Conservation (phyloP, 2,888 invertebrate species). For the Escarpia spicata region DNA sequence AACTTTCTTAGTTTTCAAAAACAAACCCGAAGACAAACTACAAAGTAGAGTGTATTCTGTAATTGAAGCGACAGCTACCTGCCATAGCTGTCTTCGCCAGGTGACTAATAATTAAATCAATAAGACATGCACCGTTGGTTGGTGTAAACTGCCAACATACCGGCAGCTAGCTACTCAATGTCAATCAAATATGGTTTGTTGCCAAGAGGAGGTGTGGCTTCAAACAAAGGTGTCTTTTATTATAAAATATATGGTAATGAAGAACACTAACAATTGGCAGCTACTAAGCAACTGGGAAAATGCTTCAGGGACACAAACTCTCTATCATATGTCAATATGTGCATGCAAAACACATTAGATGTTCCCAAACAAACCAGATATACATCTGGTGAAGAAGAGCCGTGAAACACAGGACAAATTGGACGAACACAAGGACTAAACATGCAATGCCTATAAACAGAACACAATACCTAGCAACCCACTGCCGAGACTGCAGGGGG, state of each 20-base stretch:
- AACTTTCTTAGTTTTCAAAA: neutral
- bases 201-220: neutral
- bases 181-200: neutral
- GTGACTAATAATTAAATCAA: neutral
- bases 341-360: neutral
- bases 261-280: neutral
- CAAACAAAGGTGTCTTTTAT: neutral
- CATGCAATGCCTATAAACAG: slow-evolving; percentile 3
- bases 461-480: neutral
- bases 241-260: neutral
- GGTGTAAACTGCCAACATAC: no score
- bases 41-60: no score
- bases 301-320: neutral
- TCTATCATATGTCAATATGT: neutral
- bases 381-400: no score
- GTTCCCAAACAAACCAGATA: neutral
- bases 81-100: neutral
- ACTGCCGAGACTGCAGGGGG: neutral
- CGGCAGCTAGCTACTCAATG: no score
- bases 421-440: neutral
- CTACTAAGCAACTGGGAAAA: neutral
- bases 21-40: no score
- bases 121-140: no score
- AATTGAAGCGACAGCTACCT: no score
- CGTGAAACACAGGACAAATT: neutral